Conservation (phyloP, 2,888 invertebrate genomes). For the Drosophila macrospina region DNA sequence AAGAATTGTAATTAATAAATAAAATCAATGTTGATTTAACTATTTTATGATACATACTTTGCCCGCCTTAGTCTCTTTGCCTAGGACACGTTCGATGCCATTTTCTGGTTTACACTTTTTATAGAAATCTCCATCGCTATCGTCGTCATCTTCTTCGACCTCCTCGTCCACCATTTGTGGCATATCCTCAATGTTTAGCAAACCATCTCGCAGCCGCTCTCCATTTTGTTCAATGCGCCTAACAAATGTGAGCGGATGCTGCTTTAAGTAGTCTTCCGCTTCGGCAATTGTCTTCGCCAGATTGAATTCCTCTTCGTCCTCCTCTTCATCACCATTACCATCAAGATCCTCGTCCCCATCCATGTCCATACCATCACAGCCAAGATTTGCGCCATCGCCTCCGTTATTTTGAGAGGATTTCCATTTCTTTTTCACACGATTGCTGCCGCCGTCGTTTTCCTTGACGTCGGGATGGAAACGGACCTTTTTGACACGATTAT, state of each 20-base stretch:
- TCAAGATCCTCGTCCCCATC: constrained; percentile 49
- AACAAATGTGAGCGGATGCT: constrained; percentile 79
- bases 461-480: constrained; percentile 80
- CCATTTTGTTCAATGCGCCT: constrained; percentile 67
- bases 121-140: constrained; percentile 69
- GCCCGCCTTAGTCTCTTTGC: constrained; percentile 79
- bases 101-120: constrained; percentile 77
- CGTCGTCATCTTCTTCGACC: constrained; percentile 7
- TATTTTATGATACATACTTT: constrained; percentile 54
- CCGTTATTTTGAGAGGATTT: constrained; percentile 7
- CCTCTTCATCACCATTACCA: constrained; percentile 40
- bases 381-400: constrained; percentile 23
- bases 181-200: constrained; percentile 62
- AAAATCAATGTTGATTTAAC: not conserved
- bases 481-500: constrained; percentile 70
- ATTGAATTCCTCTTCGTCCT: constrained; percentile 75
- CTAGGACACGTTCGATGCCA: constrained; percentile 77
- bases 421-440: constrained; percentile 71
- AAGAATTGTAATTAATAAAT: not conserved
- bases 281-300: constrained; percentile 75
- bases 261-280: constrained; percentile 76
- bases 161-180: constrained; percentile 35
- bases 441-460: constrained; percentile 77
- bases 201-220: constrained; percentile 56
- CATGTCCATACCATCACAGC: constrained; percentile 69